phyloP scores from a whole-genome alignment of 2,113 vertebrate genomes.

The Canis aureus region DNA sequence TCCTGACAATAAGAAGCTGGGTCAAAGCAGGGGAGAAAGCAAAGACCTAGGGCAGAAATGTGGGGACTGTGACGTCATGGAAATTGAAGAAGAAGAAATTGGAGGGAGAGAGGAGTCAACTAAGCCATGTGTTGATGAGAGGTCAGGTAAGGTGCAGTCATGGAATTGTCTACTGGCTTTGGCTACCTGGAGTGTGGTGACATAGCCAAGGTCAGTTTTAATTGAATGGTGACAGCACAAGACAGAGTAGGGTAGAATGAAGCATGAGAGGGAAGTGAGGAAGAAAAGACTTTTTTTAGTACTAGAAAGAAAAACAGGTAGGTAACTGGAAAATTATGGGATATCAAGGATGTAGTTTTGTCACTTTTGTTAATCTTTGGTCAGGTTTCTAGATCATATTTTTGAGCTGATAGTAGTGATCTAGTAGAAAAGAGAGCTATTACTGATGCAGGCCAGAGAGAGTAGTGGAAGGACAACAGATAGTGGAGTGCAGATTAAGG shows the following conservation, averaged over 20 bases:
- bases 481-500: not conserved
- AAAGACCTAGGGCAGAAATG: not conserved
- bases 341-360: constrained; percentile 15
- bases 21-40: not conserved
- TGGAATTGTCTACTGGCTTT: not conserved
- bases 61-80: too few relatives aligned
- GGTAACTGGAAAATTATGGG: not conserved
- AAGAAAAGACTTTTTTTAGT: not conserved
- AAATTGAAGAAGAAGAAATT: not conserved
- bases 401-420: not conserved
- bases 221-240: not conserved
- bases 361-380: constrained; percentile 31
- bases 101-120: not conserved
- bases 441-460: not conserved
- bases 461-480: not conserved
- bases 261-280: not conserved
- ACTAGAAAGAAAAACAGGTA: not conserved
- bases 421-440: not conserved
- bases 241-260: not conserved
- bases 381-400: not conserved
- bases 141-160: not conserved
- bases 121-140: not conserved
- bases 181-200: not conserved
- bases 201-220: not conserved
- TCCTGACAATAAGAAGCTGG: not conserved